Percentiles rank a stretch among this genome's conserved stretches.
Evolutionary conservation across 2,888 invertebrate species (phyloP).

Genomic region (Nowickia ferox): DNA sequence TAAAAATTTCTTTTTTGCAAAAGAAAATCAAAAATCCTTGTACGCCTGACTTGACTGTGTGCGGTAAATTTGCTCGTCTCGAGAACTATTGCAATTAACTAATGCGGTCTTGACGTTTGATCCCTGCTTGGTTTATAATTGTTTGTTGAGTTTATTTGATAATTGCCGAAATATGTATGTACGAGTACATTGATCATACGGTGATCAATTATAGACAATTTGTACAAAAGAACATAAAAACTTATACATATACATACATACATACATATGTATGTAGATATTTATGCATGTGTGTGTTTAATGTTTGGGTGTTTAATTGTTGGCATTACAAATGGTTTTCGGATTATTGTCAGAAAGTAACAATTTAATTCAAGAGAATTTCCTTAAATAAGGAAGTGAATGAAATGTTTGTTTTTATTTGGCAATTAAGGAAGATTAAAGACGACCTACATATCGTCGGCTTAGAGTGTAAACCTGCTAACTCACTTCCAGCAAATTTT

Average conservation of each 20-base stretch:
- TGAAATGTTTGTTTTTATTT: conserved; percentile 24
- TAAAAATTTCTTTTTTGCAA: conserved; percentile 20
- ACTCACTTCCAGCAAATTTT: too few relatives aligned
- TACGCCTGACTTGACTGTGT: conserved; percentile 63
- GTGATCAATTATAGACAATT: conserved; percentile 69
- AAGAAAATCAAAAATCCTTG: conserved; percentile 31
- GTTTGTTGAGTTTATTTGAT: conserved; percentile 63
- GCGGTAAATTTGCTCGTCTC: conserved; percentile 69
- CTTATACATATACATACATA: neutral
- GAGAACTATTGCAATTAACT: conserved; percentile 37
- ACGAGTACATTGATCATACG: conserved; percentile 70
- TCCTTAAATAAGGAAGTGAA: conserved; percentile 56
- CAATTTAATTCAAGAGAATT: conserved; percentile 78
- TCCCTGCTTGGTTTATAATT: conserved; percentile 53
- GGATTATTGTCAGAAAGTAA: conserved; percentile 71
- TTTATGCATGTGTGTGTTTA: neutral
- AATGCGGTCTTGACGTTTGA: conserved; percentile 63
- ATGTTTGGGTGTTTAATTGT: conserved; percentile 77
- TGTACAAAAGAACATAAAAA: conserved; percentile 5
- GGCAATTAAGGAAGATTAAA: neutral
- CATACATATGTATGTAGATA: neutral
- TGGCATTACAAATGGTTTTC: conserved; percentile 68
- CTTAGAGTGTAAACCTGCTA: too few relatives aligned
- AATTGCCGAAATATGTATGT: conserved; percentile 74
- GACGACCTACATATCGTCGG: too few relatives aligned